These are phyloP conservation scores for Petaurus breviceps DNA, from an alignment of 2,113 vertebrate species.

Conservation along the genomic window DNA sequence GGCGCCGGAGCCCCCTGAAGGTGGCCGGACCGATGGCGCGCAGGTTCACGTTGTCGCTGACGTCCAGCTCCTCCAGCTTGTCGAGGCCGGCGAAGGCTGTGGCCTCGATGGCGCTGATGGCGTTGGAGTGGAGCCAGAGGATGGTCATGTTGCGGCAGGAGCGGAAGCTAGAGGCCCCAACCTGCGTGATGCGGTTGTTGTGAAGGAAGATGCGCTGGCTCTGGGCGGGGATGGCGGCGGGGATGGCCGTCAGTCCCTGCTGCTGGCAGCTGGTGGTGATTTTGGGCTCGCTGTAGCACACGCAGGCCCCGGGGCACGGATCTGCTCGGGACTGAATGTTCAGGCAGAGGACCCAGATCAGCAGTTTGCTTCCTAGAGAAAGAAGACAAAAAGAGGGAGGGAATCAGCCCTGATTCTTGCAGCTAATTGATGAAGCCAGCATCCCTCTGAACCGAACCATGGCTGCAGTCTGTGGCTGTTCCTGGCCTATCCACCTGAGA, in stretches of 20 bases:
- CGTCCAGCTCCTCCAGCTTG: slow-evolving; percentile 96
- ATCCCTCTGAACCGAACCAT: background rate
- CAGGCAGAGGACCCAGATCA: slow-evolving; percentile 95
- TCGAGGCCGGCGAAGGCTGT: slow-evolving; percentile 92
- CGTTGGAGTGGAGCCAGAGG: slow-evolving; percentile 97
- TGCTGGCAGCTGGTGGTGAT: slow-evolving; percentile 97
- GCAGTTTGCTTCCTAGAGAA: slow-evolving; percentile 91
- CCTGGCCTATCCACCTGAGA: background rate
- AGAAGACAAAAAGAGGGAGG: slow-evolving; percentile 27
- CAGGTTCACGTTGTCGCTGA: slow-evolving; percentile 95
- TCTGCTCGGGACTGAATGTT: slow-evolving; percentile 88
- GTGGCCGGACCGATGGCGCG: slow-evolving; percentile 91
- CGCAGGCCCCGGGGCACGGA: slow-evolving; percentile 94
- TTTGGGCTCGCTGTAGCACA: slow-evolving; percentile 96
- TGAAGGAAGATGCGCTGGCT: slow-evolving; percentile 98
- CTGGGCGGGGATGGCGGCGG: slow-evolving; percentile 91
- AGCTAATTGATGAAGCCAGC: background rate
- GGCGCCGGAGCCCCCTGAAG: slow-evolving; percentile 92
- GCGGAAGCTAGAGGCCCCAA: slow-evolving; percentile 91
- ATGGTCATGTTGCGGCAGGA: slow-evolving; percentile 95
- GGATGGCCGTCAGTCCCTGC: slow-evolving; percentile 94
- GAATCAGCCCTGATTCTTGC: background rate
- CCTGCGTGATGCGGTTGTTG: slow-evolving; percentile 93
- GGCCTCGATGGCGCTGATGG: slow-evolving; percentile 93
- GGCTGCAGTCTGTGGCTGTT: background rate